Conservation (phyloP, 2,113 vertebrate genomes). For the Pteropus alecto region DNA sequence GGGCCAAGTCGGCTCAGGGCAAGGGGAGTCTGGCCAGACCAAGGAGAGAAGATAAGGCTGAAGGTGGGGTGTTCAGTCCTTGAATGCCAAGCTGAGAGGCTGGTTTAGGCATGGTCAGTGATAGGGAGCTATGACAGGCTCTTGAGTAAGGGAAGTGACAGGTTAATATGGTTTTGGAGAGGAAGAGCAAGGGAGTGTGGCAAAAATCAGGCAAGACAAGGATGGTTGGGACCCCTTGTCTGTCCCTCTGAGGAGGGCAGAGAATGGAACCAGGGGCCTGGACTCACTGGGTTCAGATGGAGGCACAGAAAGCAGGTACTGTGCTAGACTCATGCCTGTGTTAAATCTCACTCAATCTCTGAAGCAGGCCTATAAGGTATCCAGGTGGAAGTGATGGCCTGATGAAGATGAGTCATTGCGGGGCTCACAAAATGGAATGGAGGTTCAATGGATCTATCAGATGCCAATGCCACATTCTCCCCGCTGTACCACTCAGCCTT, state of each 20-base stretch:
- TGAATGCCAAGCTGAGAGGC: not conserved
- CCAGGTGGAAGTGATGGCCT: fast-evolving
- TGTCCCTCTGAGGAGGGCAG: not conserved
- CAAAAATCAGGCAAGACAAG: not conserved
- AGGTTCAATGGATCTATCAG: not conserved
- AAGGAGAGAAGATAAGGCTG: not conserved
- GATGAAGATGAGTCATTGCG: not conserved
- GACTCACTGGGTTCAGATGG: not conserved
- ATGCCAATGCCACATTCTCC: not conserved
- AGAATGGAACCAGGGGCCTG: not conserved
- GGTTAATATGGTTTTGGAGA: not conserved
- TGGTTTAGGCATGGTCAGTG: not conserved
- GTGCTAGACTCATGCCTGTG: fast-evolving
- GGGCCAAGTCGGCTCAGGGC: not conserved
- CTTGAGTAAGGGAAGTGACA: not conserved
- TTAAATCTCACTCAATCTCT: not conserved
- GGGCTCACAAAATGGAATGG: not conserved
- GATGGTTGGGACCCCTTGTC: not conserved
- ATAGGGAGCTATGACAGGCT: not conserved
- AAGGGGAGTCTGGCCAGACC: not conserved
- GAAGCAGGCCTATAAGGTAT: fast-evolving
- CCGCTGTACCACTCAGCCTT: not conserved
- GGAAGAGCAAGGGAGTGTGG: not conserved
- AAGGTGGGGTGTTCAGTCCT: not conserved
- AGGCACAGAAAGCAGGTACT: not conserved